A percentile compares a stretch with the other conserved stretches of the same genome.
phyloP scores from a whole-genome alignment of 1,140 invertebrate species.

The Prorops nasuta region DNA sequence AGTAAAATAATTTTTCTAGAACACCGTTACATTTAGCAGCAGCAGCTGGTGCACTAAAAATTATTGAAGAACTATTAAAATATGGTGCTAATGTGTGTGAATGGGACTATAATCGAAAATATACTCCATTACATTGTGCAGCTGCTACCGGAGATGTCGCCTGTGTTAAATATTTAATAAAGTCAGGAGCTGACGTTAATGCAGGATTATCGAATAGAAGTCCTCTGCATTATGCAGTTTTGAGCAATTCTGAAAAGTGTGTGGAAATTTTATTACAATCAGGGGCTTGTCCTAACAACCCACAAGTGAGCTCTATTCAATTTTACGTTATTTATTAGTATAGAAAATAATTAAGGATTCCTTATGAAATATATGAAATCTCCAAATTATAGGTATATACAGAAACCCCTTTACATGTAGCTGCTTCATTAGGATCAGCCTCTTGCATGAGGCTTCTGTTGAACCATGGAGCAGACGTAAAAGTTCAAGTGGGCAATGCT shows the following conservation, averaged over 20 bases:
- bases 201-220: conserved; percentile 65
- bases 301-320: conserved; percentile 69
- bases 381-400: conserved; percentile 72
- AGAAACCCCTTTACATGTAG: conserved; percentile 81
- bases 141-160: conserved; percentile 64
- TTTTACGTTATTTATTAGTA: background rate
- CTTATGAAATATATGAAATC: no score
- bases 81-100: conserved; percentile 64
- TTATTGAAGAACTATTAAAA: conserved; percentile 65
- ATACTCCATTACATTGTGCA: conserved; percentile 75
- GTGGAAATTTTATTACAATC: conserved; percentile 66
- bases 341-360: background rate
- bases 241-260: conserved; percentile 68
- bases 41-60: conserved; percentile 64
- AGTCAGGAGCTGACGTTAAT: conserved; percentile 69
- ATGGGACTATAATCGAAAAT: conserved; percentile 66
- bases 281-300: conserved; percentile 73
- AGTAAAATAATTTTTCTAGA: no score
- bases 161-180: conserved; percentile 63
- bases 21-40: conserved; percentile 78
- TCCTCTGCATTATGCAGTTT: conserved; percentile 74
- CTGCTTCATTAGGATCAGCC: conserved; percentile 69
- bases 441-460: conserved; percentile 69
- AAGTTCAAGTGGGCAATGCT: conserved; percentile 67
- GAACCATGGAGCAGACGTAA: conserved; percentile 71